phyloP scores from a whole-genome alignment of 2,113 vertebrate species.

The Chloebia gouldiae region DNA sequence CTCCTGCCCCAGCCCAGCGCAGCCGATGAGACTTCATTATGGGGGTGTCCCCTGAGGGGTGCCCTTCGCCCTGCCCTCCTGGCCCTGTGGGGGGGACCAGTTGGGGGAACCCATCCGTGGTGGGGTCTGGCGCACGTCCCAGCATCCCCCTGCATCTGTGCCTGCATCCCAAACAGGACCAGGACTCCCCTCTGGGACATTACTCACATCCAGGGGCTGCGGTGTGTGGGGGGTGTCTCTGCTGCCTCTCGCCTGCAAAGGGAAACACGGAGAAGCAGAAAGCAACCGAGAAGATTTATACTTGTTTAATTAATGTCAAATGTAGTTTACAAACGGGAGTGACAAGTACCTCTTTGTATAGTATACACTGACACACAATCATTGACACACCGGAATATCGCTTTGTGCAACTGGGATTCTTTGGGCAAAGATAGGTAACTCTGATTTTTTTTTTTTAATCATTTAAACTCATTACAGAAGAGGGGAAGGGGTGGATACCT shows the following conservation, averaged over 20 bases:
- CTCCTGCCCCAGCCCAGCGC: conserved; percentile 44
- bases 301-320: conserved; percentile 95
- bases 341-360: conserved; percentile 93
- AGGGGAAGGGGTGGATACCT: not conserved
- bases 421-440: conserved; percentile 71
- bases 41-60: not conserved
- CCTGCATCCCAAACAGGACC: not conserved
- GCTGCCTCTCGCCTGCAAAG: not conserved
- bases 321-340: conserved; percentile 95
- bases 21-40: conserved; percentile 50
- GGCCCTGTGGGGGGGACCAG: not conserved
- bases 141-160: not conserved
- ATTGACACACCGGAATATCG: conserved; percentile 79
- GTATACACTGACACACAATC: conserved; percentile 92
- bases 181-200: not conserved
- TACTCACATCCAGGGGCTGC: not conserved
- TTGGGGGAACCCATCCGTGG: not conserved
- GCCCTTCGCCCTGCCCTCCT: not conserved
- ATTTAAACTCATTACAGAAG: conserved; percentile 44
- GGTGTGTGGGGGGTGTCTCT: accelerated
- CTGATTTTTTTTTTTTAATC: not conserved
- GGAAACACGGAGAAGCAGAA: conserved; percentile 3
- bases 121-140: not conserved
- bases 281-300: conserved; percentile 73
- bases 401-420: conserved; percentile 81